phyloP scores from a whole-genome alignment of 2,888 invertebrate species.

The Himalopsyche japonica region DNA sequence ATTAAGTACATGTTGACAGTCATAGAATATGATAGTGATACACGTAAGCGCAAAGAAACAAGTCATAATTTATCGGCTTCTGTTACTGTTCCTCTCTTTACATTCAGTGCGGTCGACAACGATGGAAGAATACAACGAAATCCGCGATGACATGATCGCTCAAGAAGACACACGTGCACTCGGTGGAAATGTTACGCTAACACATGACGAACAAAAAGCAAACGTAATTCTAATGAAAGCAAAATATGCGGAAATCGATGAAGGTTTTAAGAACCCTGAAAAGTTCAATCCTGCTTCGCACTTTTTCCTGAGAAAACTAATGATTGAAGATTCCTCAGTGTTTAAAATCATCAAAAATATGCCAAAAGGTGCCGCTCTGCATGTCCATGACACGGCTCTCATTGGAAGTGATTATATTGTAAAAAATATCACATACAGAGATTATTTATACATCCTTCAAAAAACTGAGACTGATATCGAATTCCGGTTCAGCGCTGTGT shows the following conservation, averaged over 20 bases:
- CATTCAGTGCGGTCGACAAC: not conserved
- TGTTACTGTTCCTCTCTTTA: not conserved
- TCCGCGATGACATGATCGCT: not conserved
- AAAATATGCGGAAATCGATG: constrained; percentile 60
- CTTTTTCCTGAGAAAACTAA: constrained; percentile 63
- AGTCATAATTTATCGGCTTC: not conserved
- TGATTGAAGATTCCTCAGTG: constrained; percentile 66
- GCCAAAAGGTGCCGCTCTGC: constrained; percentile 77
- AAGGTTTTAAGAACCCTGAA: constrained; percentile 59
- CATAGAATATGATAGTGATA: not conserved
- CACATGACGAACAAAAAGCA: constrained; percentile 55
- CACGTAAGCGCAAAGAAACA: not conserved
- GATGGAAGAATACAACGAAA: not conserved
- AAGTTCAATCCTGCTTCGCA: constrained; percentile 68
- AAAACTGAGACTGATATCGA: not conserved
- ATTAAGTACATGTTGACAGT: not conserved
- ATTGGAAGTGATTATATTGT: constrained; percentile 65
- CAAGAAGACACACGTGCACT: constrained; percentile 42
- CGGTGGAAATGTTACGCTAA: constrained; percentile 59
- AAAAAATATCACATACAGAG: constrained; percentile 62
- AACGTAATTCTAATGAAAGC: constrained; percentile 64
- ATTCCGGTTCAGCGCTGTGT: constrained; percentile 43
- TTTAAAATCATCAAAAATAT: constrained; percentile 67
- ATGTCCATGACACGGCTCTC: constrained; percentile 69
- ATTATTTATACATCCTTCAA: not conserved